Base-by-base conservation (phyloP, 2,113 vertebrate species). In the Osmerus mordax region DNA sequence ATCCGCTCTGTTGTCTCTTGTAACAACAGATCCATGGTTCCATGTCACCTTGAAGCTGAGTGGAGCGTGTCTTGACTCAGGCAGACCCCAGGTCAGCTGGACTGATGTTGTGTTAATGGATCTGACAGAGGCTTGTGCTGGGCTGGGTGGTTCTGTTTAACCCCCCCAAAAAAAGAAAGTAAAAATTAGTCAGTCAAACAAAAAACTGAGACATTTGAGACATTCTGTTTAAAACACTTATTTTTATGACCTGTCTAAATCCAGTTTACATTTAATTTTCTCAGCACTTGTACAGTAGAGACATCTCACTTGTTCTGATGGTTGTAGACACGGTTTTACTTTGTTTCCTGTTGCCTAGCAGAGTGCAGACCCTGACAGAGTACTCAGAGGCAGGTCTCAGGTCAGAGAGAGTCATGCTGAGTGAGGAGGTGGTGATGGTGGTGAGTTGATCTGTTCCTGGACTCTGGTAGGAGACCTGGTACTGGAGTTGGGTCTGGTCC, bases 381-480 rank as follows among this genome's bases (percentile, higher is more conserved):
- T 80, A 70, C 19, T 76, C 67, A 15, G 28, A 51, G 23, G 73
- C 78, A 25, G 78, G 73, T 58, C 12, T 25, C 62, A 76, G 47
- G 18, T 68, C 19, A 1, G 7, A 19, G 1, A 76, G 41, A 8
- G 13, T 19, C 4, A 60, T 60, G 18, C 19, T 60, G 58, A 60
- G 19, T 19, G n/a, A 59, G 21, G 47, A 23, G 2, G 51, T 23
- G 9, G 52, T 23, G 9, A 23, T 23, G 23, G 60, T 74, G 65
- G 67, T 61, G 4, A 23, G 21, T 6, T 13, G 65, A 8, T 62
- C 23, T 25, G 55, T 58, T 69, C 32, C 73, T 28, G 51, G 2
- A 28, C 74, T 65, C 14, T 63, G 8, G 15, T 76, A 76, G 36
- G 18, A 29, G 60, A 76, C 29, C 3, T 29, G 29, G 69, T 56